These are phyloP conservation scores for Ethmia dodecea DNA, from an alignment of 2,888 invertebrate species.

Conservation along the genomic window DNA sequence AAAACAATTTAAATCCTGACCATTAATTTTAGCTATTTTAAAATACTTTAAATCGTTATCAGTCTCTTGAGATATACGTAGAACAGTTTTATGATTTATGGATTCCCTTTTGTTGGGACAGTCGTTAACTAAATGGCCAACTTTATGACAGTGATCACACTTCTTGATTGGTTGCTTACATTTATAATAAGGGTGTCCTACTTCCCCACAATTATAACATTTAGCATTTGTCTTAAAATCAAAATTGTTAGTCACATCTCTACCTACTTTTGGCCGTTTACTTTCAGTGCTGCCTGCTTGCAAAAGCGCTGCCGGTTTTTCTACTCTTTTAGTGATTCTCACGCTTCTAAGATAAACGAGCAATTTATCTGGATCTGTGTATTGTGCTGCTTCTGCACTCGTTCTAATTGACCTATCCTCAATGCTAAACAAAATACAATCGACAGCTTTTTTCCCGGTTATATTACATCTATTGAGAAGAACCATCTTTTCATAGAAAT, in stretches of 20 bases:
- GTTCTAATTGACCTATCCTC: constrained; percentile 19
- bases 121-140: constrained; percentile 10
- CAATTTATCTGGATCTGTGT: constrained; percentile 18
- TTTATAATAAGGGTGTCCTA: constrained; percentile 16
- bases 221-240: constrained; percentile 3
- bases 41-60: constrained; percentile 9
- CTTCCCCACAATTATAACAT: constrained; percentile 18
- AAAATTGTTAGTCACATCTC: background rate
- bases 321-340: constrained; percentile 6
- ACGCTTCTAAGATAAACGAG: constrained; percentile 17
- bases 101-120: constrained; percentile 6
- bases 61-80: constrained; percentile 1
- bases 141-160: constrained; percentile 13
- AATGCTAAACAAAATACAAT: constrained; percentile 19
- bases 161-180: constrained; percentile 16
- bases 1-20: constrained; percentile 1
- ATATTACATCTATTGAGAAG: constrained; percentile 18
- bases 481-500: constrained; percentile 21
- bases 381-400: constrained; percentile 20
- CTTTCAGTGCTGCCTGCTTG: background rate
- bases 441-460: constrained; percentile 15
- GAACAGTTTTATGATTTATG: constrained; percentile 2
- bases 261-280: background rate
- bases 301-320: background rate
- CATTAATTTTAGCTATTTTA: constrained; percentile 9